Evolutionary conservation across 2,888 invertebrate genomes (phyloP), one percentile per base, ranked within the genome.

Genomic region (Cephonodes hylas): DNA sequence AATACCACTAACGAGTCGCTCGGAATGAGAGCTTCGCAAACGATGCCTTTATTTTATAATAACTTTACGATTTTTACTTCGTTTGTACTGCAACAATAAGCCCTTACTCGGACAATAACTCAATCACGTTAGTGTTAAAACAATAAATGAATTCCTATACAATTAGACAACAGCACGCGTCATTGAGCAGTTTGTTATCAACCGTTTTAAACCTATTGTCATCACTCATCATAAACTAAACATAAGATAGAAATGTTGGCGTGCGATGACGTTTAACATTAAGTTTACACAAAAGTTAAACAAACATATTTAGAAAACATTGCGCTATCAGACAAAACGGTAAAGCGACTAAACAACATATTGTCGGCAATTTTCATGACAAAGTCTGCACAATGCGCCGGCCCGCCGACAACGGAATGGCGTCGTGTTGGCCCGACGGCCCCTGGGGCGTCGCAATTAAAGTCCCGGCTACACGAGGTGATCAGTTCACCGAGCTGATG

Each of bases 401-500:
- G 75, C 80, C 77, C 75, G 81, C 80, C 78, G 78, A 79, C 81
- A 81, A 85, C 85, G 81, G 84, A 46, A 85, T 78, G 81, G 81
- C 76, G 81, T 85, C 87, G 86, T 85, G 88, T 87, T 79, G 82
- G 79, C 74, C 83, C 78, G 79, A 72, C 78, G 84, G 84, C 83
- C 86, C 88, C 89, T 78, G 87, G 82, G 85, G 89, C 88, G 83
- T 79, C 81, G 86, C 84, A 88, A 88, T 89, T 86, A 89, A 84
- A 85, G 81, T 80, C 80, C 83, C 74, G 77, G 76, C 77, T 76
- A 75, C 79, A 76, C 69, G 73, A 79, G 81, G 80, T 84, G 85
- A 82, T 81, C 83, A 77, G 79, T 81, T 78, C 75, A 78, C 77
- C 74, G 68, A 71, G 70, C 76, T 77, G 79, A 79, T 79, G 78